Percentiles rank a stretch among this genome's conserved stretches.
phyloP scores from a whole-genome alignment of 2,113 vertebrate species.

The Pseudorectes ferrugineus region DNA sequence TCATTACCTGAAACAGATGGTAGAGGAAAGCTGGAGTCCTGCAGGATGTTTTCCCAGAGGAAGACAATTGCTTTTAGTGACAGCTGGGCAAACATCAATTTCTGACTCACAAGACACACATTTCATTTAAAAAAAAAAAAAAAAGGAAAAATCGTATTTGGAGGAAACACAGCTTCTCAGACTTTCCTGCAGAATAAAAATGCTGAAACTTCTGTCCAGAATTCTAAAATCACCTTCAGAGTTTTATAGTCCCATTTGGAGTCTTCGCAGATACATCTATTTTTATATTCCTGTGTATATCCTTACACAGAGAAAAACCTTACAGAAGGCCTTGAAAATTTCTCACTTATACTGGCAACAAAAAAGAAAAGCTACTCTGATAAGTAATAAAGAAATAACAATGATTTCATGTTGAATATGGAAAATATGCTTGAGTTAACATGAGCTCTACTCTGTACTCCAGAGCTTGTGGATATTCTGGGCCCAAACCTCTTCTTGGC shows the following conservation, averaged over 20 bases:
- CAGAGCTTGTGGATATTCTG: not conserved
- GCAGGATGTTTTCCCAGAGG: not conserved
- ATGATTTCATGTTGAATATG: not conserved
- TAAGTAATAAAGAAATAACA: not conserved
- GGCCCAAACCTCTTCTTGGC: not conserved
- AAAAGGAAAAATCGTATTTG: not conserved
- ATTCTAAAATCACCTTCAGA: not conserved
- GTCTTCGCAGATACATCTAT: not conserved
- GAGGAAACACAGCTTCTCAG: not conserved
- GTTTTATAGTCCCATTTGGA: not conserved
- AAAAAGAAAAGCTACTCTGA: not conserved
- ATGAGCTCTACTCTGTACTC: accelerated
- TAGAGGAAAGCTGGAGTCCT: not conserved
- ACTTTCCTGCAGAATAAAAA: not conserved
- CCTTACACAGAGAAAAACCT: not conserved
- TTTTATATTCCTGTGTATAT: not conserved
- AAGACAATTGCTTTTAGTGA: not conserved
- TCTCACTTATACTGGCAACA: not conserved
- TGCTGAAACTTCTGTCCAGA: not conserved
- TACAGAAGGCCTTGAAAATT: not conserved
- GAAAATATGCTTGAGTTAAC: not conserved
- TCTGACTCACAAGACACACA: not conserved
- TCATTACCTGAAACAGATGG: constrained; percentile 17
- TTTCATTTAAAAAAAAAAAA: not conserved
- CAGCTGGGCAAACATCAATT: constrained; percentile 7